Percentiles rank a stretch among this genome's conserved stretches.
Conservation (phyloP, 2,113 vertebrate species). For the Baryphthengus martii region DNA sequence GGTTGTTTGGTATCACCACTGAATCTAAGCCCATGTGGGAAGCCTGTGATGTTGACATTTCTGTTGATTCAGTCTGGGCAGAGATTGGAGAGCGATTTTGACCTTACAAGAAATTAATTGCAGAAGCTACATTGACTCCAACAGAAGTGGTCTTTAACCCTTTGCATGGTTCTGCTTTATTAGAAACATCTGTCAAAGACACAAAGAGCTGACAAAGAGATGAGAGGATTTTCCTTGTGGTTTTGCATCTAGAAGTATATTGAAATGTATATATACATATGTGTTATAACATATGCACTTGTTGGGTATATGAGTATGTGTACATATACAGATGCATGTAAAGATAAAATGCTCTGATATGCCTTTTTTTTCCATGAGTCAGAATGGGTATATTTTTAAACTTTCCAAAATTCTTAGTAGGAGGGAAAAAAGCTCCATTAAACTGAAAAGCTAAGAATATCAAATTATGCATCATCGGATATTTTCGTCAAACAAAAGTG, state of each 20-base stretch:
- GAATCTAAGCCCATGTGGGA: neutral
- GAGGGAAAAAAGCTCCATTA: fast-evolving
- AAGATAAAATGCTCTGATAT: neutral
- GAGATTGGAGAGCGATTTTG: neutral
- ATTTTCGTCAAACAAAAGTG: neutral
- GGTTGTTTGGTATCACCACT: neutral
- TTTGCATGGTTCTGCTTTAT: neutral
- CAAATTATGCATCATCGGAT: neutral
- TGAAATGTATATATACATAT: neutral
- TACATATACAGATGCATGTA: neutral
- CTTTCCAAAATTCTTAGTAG: neutral
- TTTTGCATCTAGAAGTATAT: neutral
- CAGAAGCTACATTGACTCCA: neutral
- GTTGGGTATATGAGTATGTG: neutral
- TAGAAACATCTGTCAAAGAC: neutral
- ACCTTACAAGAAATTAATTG: neutral
- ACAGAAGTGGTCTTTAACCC: neutral
- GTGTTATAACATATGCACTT: neutral
- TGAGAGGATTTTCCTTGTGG: neutral
- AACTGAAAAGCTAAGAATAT: neutral
- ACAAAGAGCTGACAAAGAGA: neutral
- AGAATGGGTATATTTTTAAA: neutral
- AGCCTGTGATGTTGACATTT: neutral
- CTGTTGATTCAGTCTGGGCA: neutral
- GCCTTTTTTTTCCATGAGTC: neutral